Base-by-base conservation (phyloP, 2,113 vertebrate genomes). In the Capreolus pygargus region DNA sequence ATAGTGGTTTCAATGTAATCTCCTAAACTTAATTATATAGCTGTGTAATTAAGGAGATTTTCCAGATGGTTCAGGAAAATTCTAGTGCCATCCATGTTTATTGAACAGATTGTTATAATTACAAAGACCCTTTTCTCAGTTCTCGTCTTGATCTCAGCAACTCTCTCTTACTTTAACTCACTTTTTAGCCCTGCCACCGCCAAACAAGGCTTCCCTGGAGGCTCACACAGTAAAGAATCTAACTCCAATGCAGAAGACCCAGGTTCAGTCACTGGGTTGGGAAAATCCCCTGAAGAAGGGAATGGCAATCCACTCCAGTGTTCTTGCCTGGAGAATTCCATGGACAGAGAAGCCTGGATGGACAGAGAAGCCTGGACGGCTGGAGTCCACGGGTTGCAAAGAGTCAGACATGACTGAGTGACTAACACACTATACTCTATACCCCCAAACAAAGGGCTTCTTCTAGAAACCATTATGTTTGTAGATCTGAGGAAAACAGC, bases 41-140 rank as follows among this genome's bases (percentile, higher is more conserved):
- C 25, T 6, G 7, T n/a, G 30, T 78, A 54, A 60, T 67, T 81
- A 82, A 96, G 52, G 91, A 89, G 36, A 33, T 6, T 43, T 83
- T 78, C 54, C 67, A 78, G 17, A 28, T 30, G 64, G 12, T 95
- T 97, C 47, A 43, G 28, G n/a, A 96, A 96, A 93, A 82, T 81
- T 91, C 86, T 76, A 60, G 28, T 17, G 19, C 36, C 25, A 82
- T 47, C 76, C 39, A 13, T 67, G 25, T 58, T 87, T 74, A 58
- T 76, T 92, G 23, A 91, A 70, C 15, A 86, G 47, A 93, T 61
- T 84, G 61, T 30, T 36, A 50, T 28, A 57, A 54, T 83, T 67
- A 28, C 47, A 78, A 55, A 89, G 78, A 70, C 2, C 7, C 25
- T 45, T 50, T 33, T 55, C 23, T 87, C 27, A 55, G 27, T 50